Percentiles rank a stretch among this genome's conserved stretches.
Conservation (phyloP, 2,113 vertebrate species). For the Fulica atra region DNA sequence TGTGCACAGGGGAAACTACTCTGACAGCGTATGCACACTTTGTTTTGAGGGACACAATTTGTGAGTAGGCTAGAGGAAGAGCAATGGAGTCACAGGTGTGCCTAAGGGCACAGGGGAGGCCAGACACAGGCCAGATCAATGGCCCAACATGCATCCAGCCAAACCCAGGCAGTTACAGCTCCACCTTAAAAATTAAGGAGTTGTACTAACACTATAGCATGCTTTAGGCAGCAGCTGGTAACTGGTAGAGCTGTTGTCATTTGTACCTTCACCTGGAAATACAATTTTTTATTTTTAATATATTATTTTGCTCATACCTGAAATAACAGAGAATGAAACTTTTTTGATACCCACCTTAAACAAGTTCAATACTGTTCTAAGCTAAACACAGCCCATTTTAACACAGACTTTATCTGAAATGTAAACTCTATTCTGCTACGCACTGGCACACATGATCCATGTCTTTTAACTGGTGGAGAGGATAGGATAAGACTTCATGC, state of each 20-base stretch:
- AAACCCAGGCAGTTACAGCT: not conserved
- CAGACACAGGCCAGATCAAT: rapidly evolving
- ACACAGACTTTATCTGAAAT: not conserved
- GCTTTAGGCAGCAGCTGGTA: not conserved
- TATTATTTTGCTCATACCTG: not conserved
- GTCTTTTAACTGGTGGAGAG: not conserved
- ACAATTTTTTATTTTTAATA: not conserved
- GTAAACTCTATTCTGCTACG: not conserved
- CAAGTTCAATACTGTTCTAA: not conserved
- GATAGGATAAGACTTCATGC: not conserved
- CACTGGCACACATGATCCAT: not conserved
- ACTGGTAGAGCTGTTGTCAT: not conserved
- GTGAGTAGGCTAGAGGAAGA: not conserved
- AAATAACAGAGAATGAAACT: not conserved
- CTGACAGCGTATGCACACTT: rapidly evolving
- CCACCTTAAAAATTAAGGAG: not conserved
- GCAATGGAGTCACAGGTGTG: not conserved
- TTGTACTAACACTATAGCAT: not conserved
- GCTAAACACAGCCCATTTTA: not conserved
- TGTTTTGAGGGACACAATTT: not conserved
- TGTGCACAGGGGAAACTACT: not conserved
- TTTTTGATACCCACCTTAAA: not conserved
- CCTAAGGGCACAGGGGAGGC: not conserved
- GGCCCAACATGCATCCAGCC: not conserved
- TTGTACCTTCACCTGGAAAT: not conserved